These are phyloP conservation scores for Troglohyphantes excavatus DNA, from an alignment of 2,888 invertebrate genomes.

Conservation along the genomic window DNA sequence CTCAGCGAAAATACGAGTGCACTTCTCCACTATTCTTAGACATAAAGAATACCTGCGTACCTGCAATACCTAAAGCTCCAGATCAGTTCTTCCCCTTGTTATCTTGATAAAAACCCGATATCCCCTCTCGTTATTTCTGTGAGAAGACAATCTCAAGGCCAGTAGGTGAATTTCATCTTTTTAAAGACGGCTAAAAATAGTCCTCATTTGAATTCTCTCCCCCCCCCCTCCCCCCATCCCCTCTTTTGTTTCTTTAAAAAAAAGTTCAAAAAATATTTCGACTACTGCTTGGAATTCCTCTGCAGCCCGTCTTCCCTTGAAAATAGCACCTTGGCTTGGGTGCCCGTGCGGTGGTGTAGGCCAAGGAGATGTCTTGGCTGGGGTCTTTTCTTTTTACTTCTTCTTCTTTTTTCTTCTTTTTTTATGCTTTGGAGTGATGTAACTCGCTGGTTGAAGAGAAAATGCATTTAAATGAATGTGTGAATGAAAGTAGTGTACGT, in stretches of 20 bases:
- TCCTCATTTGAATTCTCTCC: conserved; percentile 32
- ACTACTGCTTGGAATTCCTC: conserved; percentile 22
- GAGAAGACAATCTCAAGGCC: conserved; percentile 15
- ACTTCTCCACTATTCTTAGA: no score
- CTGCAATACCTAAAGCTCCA: no score
- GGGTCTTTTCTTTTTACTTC: no score
- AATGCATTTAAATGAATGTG: neutral
- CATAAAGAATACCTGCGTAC: no score
- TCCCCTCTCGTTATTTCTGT: conserved; percentile 10
- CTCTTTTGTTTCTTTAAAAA: neutral
- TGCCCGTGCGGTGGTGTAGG: neutral
- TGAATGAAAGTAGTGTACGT: conserved; percentile 26
- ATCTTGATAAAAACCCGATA: no score
- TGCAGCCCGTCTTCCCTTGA: conserved; percentile 8
- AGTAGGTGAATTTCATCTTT: conserved; percentile 35
- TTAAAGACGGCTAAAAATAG: conserved; percentile 28
- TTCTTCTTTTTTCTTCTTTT: no score
- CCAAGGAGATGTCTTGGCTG: neutral
- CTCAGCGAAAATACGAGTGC: no score
- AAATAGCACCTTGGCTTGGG: conserved; percentile 17
- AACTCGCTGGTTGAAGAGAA: neutral
- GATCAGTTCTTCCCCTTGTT: no score
- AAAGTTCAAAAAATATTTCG: conserved; percentile 12
- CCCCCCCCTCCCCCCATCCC: no score
- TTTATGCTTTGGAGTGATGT: neutral